Conservation (phyloP, 2,113 vertebrate species). For the Ammodytes marinus region DNA sequence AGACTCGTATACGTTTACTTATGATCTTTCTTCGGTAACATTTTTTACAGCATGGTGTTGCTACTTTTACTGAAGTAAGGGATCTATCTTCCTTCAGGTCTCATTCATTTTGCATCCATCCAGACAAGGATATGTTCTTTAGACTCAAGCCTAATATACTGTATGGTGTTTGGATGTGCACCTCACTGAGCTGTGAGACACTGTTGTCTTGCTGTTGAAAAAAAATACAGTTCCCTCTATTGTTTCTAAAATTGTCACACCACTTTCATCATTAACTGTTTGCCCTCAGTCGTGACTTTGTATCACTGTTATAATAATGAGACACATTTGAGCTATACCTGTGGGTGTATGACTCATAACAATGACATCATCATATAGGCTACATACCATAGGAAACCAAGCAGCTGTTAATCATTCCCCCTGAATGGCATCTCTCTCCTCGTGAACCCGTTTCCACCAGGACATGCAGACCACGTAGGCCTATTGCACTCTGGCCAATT, state of each 20-base stretch:
- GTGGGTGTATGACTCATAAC: neutral
- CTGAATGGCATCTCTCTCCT: neutral
- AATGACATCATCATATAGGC: neutral
- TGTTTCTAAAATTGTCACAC: neutral
- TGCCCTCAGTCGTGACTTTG: neutral
- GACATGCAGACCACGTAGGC: neutral
- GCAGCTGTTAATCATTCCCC: neutral
- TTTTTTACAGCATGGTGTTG: too few relatives aligned
- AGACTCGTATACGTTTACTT: neutral
- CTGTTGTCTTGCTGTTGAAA: neutral
- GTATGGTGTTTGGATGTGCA: neutral
- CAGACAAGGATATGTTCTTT: neutral
- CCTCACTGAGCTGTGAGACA: neutral
- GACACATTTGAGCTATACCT: neutral
- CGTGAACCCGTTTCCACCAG: neutral
- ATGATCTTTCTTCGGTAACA: neutral
- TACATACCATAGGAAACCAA: neutral
- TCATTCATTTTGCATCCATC: neutral
- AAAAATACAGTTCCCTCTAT: neutral
- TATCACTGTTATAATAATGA: neutral
- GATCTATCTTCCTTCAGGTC: neutral
- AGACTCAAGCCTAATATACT: neutral
- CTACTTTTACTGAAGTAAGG: neutral
- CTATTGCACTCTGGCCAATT: neutral
- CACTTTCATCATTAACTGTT: neutral